Percentiles rank a stretch among this genome's conserved stretches.
Conservation (phyloP, 2,113 vertebrate species). For the Bubo blakistoni region DNA sequence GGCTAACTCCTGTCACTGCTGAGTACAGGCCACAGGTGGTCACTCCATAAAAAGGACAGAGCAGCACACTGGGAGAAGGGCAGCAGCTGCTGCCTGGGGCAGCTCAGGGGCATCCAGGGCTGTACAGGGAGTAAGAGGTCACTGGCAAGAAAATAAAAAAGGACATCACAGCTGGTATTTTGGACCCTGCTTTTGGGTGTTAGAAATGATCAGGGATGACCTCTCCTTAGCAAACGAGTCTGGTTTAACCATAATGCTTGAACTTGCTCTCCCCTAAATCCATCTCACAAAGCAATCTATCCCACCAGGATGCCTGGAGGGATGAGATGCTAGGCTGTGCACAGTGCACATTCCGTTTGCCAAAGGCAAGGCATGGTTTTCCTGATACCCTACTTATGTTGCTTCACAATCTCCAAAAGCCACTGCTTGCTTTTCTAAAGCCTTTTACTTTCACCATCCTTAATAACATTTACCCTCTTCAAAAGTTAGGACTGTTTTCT, state of each 20-base stretch:
- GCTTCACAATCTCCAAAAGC: background rate
- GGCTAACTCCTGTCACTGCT: too few species aligned
- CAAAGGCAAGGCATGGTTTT: background rate
- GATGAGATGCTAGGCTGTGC: background rate
- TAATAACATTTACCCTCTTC: background rate
- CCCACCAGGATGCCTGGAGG: background rate
- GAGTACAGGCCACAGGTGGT: accelerated
- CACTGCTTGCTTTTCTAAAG: background rate
- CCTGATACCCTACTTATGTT: background rate
- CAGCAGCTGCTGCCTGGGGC: background rate
- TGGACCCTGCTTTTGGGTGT: background rate
- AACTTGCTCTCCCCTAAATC: background rate
- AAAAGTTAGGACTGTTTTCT: background rate
- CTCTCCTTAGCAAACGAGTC: background rate
- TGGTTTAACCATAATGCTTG: background rate
- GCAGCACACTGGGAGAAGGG: too few species aligned
- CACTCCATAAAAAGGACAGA: background rate
- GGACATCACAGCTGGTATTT: background rate
- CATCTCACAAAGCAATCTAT: background rate
- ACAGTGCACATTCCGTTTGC: background rate
- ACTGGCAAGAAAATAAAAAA: background rate
- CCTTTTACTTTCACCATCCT: background rate
- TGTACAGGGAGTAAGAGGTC: background rate
- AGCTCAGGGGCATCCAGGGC: background rate
- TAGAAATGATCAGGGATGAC: background rate